Evolutionary conservation across 2,888 invertebrate species (phyloP), one percentile per base, ranked within the genome.

Genomic region (Drosophila colorata): DNA sequence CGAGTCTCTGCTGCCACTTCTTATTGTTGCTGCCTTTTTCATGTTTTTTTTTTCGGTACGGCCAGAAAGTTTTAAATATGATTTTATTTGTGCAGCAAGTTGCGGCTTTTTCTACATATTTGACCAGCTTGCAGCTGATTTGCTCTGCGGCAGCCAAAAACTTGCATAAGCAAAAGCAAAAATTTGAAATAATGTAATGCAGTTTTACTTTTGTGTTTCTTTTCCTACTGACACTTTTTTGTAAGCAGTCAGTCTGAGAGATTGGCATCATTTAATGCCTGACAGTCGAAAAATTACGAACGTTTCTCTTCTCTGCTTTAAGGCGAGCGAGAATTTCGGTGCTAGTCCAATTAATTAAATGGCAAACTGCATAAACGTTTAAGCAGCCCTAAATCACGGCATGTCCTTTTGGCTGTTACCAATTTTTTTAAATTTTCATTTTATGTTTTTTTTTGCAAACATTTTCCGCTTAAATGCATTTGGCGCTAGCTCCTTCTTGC

Each of bases 391-490:
- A 81, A 81, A 84, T 79, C 87, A 78, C 59, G 77, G 66, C 80
- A 55, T 69, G 66, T 70, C 64, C 69, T 57, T 60, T 67, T 69
- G 38, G 48, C 47, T 49, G 51, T 33, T 78, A 47, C 58, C 33
- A 33, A 2, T 33, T 13, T 33, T 33, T 33, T 33, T 33, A 13
- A 28, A 7, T 28, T 8, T 33, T 33, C 2, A 13, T 33, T 4
- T 33, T 31, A 47, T 59, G 59, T 57, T 43, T 55, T 13, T 47
- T 61, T 63, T 49, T 44, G 63, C 52, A 58, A 58, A 69, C 74
- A 61, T 79, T 84, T 87, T 81, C 74, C 55, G 66, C 85, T 84
- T 84, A 84, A 84, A 87, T 84, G 83, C 87, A 78, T 81, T 84
- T 84, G 67, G 68, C 72, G 63, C 52, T 61, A 38, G 47, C 47